Base-by-base conservation (phyloP, 2,113 vertebrate species). In the Sphaerodactylus townsendi region DNA sequence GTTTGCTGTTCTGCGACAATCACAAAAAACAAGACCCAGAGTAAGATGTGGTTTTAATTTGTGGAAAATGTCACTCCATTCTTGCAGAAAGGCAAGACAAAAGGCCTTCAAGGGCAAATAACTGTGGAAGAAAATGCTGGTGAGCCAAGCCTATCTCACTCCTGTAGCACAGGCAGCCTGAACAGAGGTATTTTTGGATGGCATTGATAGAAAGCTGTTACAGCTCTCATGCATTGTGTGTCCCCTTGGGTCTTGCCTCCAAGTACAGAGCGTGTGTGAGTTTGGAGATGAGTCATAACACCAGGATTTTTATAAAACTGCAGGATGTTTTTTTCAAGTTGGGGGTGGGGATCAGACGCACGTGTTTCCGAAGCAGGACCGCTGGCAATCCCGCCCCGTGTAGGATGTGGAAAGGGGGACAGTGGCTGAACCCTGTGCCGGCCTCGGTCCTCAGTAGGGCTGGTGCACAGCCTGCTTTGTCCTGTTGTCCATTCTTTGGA, bases 1-100 rank as follows among this genome's bases (percentile, higher is more conserved):
- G 98, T 87, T 96, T 99, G 75, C 96, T 99, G 0, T 99, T 99
- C 90, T 99, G 99, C 93, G 99, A 99, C 93, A 99, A 99, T 95
- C 98, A 99, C 94, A 99, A 99, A 90, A 98, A 98, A 73, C 98
- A 99, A 95, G 99, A 99, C 87, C 98, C 98, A 59, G 99, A 99
- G 99, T 99, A 91, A 97, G 99, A 97, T 66, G 14, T 1, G 39
- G 0, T 72, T 44, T 70, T 48, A 5, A 69, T 5, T 69, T 87
- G 59, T 59, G 50, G 30, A 0, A 62, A 1, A 65, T 73, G 23
- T 50, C 48, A 23, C 37, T 2, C 72, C 37, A 77, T 41, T 85
- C 11, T 23, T 30, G 80, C 48, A 10, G 10, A 25, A 23, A 30
- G 68, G 41, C 44, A 35, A 13, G 10, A n/a, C n/a, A n/a, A 28